Percentiles rank a stretch among this genome's conserved stretches.
Conservation (phyloP, 2,888 invertebrate genomes). For the Zygaena filipendulae region DNA sequence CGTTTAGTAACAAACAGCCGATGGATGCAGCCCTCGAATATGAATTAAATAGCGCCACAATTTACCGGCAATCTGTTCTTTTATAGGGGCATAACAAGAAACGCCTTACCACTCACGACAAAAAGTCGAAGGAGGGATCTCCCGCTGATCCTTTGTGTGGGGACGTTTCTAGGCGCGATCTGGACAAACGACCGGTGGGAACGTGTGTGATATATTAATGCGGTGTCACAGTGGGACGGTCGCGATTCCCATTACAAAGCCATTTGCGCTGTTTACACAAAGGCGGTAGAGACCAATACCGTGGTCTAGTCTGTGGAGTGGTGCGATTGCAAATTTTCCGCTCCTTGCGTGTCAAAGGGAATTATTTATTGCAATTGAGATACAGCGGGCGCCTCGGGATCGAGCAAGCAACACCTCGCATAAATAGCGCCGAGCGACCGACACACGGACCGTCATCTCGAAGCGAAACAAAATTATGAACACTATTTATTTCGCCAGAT, state of each 20-base stretch:
- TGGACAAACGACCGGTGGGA: slow-evolving; percentile 59
- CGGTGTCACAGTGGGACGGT: slow-evolving; percentile 46
- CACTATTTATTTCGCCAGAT: slow-evolving; percentile 39
- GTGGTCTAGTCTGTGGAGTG: slow-evolving; percentile 25
- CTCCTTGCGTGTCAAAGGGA: slow-evolving; percentile 55
- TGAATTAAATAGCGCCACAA: slow-evolving; percentile 58
- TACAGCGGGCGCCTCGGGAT: slow-evolving; percentile 46
- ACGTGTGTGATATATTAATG: slow-evolving; percentile 51
- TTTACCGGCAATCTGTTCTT: slow-evolving; percentile 66
- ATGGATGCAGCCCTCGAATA: slow-evolving; percentile 42
- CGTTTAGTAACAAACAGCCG: slow-evolving; percentile 39
- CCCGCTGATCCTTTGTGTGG: slow-evolving; percentile 60
- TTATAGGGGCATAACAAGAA: slow-evolving; percentile 49
- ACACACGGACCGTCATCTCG: slow-evolving; percentile 33
- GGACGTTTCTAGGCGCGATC: slow-evolving; percentile 42
- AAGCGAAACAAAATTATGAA: slow-evolving; percentile 49
- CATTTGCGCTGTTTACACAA: slow-evolving; percentile 59
- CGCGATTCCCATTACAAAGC: slow-evolving; percentile 54
- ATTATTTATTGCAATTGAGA: slow-evolving; percentile 61
- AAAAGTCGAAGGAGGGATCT: slow-evolving; percentile 57
- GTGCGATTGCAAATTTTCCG: slow-evolving; percentile 56
- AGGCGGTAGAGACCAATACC: slow-evolving; percentile 38
- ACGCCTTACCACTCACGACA: slow-evolving; percentile 62
- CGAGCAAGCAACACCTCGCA: slow-evolving; percentile 41
- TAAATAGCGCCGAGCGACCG: slow-evolving; percentile 44